Evolutionary conservation across 1,140 invertebrate species (phyloP).

Genomic region (Magallana gigas): DNA sequence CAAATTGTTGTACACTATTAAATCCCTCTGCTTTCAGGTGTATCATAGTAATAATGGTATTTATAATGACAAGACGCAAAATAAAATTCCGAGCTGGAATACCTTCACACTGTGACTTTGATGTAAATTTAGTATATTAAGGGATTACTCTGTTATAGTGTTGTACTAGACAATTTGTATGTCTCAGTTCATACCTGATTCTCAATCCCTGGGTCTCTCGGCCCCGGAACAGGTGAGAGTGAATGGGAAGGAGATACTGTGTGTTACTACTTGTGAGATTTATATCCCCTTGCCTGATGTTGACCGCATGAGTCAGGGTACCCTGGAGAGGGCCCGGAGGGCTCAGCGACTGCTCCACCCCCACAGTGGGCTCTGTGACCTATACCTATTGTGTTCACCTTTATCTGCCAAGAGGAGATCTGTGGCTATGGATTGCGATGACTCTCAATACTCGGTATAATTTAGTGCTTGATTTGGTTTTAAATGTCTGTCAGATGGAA

Average conservation of each 20-base stretch:
- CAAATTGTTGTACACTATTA: too few species aligned
- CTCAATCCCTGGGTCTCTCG: too few species aligned
- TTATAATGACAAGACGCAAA: too few species aligned
- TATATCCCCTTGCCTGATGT: not conserved
- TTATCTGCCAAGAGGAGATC: not conserved
- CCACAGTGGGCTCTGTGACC: not conserved
- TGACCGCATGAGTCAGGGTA: not conserved
- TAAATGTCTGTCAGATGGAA: not conserved
- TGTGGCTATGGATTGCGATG: not conserved
- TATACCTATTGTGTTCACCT: not conserved
- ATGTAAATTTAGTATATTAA: too few species aligned
- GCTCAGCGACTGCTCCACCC: not conserved
- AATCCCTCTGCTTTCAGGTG: too few species aligned
- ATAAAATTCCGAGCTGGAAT: too few species aligned
- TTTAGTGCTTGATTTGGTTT: not conserved
- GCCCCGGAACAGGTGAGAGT: too few species aligned
- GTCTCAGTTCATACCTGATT: too few species aligned
- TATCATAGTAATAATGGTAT: too few species aligned
- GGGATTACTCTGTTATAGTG: too few species aligned
- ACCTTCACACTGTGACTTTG: too few species aligned
- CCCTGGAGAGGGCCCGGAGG: not conserved
- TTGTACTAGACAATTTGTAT: too few species aligned
- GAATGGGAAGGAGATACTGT: not conserved
- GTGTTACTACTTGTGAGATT: conserved; percentile 23
- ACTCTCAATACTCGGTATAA: conserved; percentile 4